phyloP scores from a whole-genome alignment of 1,140 invertebrate species.

The Thereuonema tuberculata region DNA sequence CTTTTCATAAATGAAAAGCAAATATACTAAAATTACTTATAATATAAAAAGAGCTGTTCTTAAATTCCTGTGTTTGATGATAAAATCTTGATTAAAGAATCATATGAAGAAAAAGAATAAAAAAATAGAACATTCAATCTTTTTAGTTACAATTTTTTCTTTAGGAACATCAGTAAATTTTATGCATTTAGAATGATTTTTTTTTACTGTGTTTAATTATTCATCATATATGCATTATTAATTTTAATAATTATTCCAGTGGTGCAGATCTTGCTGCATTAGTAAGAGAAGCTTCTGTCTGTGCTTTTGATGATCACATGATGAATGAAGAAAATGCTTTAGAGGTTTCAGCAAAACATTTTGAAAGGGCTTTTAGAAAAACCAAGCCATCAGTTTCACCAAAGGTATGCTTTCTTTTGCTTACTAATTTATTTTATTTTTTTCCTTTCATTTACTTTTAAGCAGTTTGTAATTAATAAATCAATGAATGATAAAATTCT shows the following conservation, averaged over 20 bases:
- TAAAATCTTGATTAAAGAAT: constrained; percentile 11
- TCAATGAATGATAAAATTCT: too few species aligned
- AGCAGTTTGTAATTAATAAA: too few species aligned
- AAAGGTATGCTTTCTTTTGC: constrained; percentile 37
- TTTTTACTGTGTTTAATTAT: background rate
- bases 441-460: background rate
- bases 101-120: background rate
- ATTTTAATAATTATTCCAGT: constrained; percentile 25
- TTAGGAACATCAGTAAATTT: background rate
- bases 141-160: background rate
- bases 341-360: constrained; percentile 39
- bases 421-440: background rate
- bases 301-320: constrained; percentile 54
- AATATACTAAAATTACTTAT: too few species aligned
- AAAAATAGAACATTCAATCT: background rate
- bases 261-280: constrained; percentile 85
- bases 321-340: constrained; percentile 26
- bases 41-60: too few species aligned
- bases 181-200: constrained; percentile 3
- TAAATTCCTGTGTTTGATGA: too few species aligned
- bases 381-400: constrained; percentile 63
- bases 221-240: background rate
- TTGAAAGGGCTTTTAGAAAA: constrained; percentile 50
- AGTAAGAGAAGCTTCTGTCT: constrained; percentile 63
- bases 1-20: too few species aligned